Evolutionary conservation across 2,888 invertebrate genomes (phyloP), one percentile per base, ranked within the genome.

Genomic region (Cinara cedri): DNA sequence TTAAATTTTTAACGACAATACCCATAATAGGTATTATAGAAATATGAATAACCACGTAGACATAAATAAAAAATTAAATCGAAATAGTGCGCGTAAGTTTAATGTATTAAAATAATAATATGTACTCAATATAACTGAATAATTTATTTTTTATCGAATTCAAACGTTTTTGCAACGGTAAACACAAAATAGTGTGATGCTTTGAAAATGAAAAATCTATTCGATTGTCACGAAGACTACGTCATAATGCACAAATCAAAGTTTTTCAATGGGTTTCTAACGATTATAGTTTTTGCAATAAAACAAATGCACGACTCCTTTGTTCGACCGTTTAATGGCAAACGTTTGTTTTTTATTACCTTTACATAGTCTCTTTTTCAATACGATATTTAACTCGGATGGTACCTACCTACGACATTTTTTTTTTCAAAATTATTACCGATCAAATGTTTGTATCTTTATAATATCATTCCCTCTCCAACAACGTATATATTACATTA

Each of bases 301-400:
- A 75, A 75, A 75, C 44, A 51, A 55, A 65, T 42, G 65, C 74
- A 54, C 44, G 44, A n/a, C 24, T 65, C 54, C 65, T 75, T 65
- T 54, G 65, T 75, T 75, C 42, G 63, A 55, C 42, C 49, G 13
- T 65, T 72, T 75, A 65, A 75, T 75, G 65, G 75, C 54, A 13
- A 54, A 75, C 75, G 65, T 16, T 75, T 75, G 75, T 75, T 75
- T 74, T 75, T 75, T 75, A 75, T 75, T 44, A 44, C 75, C 75
- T 51, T 3, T 34, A 34, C 54, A 49, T 6, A 72, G 72, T 72
- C 72, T 62, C 72, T 62, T 62, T 49, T 72, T 62, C 62, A 62
- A 72, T 49, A 34, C 26, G 26, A 62, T 34, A 49, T 62, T 72
- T 49, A 62, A 14, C 26, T 26, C 46, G 16, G 8, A n/a, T 24